Conservation (phyloP, 2,888 invertebrate species). For the Phalera bucephala region DNA sequence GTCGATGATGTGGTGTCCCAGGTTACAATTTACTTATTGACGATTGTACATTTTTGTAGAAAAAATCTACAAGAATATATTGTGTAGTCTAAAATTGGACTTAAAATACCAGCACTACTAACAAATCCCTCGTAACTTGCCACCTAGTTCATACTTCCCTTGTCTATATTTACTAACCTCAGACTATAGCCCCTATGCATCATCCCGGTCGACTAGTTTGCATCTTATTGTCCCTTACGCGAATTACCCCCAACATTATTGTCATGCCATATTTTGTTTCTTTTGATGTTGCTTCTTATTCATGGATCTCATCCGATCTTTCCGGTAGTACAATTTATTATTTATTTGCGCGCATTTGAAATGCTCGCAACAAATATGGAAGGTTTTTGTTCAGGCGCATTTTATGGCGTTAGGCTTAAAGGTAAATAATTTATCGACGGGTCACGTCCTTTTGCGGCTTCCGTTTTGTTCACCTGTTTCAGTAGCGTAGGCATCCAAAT, state of each 20-base stretch:
- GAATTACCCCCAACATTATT: constrained; percentile 41
- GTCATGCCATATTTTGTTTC: constrained; percentile 48
- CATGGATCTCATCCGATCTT: constrained; percentile 41
- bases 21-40: too few relatives aligned
- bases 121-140: too few relatives aligned
- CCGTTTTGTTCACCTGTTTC: constrained; percentile 23
- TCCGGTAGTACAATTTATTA: constrained; percentile 47
- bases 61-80: too few relatives aligned
- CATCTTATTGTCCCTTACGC: constrained; percentile 20
- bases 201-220: too few relatives aligned
- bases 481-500: constrained; percentile 24
- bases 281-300: constrained; percentile 52
- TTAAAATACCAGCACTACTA: too few relatives aligned
- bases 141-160: too few relatives aligned
- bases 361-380: constrained; percentile 40
- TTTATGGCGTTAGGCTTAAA: constrained; percentile 37
- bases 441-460: constrained; percentile 26
- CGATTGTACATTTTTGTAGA: too few relatives aligned
- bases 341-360: constrained; percentile 49
- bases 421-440: constrained; percentile 39
- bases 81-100: too few relatives aligned
- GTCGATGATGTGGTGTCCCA: too few relatives aligned
- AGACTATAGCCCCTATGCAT: too few relatives aligned
- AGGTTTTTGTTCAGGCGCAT: constrained; percentile 30
- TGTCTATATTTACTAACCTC: too few relatives aligned